Conservation (phyloP, 2,888 invertebrate species). For the Mystacides longicornis region DNA sequence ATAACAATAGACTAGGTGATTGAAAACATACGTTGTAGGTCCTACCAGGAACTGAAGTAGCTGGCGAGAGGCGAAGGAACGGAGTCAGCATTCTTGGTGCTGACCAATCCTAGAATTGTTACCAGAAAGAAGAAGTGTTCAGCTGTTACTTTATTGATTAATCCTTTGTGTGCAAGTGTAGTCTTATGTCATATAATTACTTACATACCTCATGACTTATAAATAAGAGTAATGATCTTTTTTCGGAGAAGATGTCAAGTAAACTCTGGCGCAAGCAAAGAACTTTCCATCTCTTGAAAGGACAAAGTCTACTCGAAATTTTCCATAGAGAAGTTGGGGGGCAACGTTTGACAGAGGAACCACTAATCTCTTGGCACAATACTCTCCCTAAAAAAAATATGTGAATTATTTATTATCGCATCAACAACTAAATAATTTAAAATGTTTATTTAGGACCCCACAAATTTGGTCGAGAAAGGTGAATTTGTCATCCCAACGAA, state of each 20-base stretch:
- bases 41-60: too few relatives aligned
- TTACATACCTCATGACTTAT: too few relatives aligned
- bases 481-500: background rate
- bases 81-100: too few relatives aligned
- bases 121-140: too few relatives aligned
- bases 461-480: background rate
- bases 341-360: background rate
- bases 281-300: background rate
- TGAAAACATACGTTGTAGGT: too few relatives aligned
- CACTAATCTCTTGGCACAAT: constrained; percentile 7
- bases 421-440: too few relatives aligned
- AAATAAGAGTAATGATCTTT: background rate
- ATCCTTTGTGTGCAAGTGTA: too few relatives aligned
- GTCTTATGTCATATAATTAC: too few relatives aligned
- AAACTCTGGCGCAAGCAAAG: background rate
- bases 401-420: background rate
- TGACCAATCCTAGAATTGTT: too few relatives aligned
- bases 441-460: background rate
- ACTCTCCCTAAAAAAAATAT: constrained; percentile 7
- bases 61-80: too few relatives aligned
- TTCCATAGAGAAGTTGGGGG: constrained; percentile 14
- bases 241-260: background rate
- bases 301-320: constrained; percentile 16
- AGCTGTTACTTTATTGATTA: too few relatives aligned
- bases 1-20: too few relatives aligned